Percentiles rank a stretch among this genome's conserved stretches.
phyloP scores from a whole-genome alignment of 2,888 invertebrate species.

The Lacanobia oleracea region DNA sequence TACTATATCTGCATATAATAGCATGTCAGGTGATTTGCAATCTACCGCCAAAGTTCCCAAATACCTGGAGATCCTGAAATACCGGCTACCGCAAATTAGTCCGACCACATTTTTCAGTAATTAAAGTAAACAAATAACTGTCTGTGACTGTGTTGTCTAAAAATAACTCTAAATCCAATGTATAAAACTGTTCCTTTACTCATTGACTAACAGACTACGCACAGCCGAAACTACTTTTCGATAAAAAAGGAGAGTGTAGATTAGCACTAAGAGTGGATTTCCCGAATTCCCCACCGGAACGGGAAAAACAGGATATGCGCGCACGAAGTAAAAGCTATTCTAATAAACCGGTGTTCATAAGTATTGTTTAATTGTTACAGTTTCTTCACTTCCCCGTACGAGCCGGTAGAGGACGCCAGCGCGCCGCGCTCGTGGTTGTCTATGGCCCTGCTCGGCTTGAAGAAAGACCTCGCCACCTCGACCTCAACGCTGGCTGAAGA shows the following conservation, averaged over 20 bases:
- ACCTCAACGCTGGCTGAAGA: conserved; percentile 91
- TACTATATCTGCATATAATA: background rate
- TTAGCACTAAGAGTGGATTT: no score
- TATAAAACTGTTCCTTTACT: no score
- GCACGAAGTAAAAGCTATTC: no score
- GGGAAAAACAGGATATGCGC: no score
- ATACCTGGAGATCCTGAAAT: background rate
- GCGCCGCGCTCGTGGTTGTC: conserved; percentile 91
- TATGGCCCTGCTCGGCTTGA: conserved; percentile 92
- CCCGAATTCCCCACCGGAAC: no score
- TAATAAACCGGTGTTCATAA: background rate
- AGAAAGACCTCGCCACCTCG: conserved; percentile 91
- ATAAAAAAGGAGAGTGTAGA: no score
- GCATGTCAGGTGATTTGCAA: background rate
- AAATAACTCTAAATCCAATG: background rate
- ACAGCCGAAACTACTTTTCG: no score
- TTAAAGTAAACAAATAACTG: background rate
- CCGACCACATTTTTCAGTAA: background rate
- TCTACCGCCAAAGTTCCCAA: background rate
- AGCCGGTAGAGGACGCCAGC: conserved; percentile 81
- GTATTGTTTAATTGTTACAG: conserved; percentile 70
- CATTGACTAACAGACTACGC: no score
- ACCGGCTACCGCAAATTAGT: background rate
- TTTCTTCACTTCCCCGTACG: conserved; percentile 88
- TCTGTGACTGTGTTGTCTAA: no score